Conservation (phyloP, 23 tunicate genomes). For the Ascidia mentula region DNA sequence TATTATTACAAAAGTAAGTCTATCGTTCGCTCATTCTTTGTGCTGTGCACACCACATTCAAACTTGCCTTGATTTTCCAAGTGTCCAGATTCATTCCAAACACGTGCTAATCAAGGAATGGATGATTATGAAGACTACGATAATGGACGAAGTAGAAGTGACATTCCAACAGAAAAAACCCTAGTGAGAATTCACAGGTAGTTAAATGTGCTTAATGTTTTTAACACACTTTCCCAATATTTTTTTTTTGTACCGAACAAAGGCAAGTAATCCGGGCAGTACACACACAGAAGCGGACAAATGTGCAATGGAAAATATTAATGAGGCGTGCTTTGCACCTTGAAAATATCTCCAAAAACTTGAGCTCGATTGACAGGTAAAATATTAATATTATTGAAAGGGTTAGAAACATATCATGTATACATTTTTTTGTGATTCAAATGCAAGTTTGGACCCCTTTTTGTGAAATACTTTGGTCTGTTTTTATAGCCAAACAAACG, state of each 20-base stretch:
- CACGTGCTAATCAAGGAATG: constrained; percentile 55
- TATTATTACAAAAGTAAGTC: constrained; percentile 66
- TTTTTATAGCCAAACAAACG: no score
- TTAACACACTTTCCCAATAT: neutral
- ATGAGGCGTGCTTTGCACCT: constrained; percentile 70
- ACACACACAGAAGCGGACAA: constrained; percentile 75
- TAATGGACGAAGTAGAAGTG: constrained; percentile 24
- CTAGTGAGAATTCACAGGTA: constrained; percentile 65
- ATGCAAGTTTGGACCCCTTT: no score
- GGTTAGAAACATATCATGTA: neutral
- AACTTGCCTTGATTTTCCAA: neutral
- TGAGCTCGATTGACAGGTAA: neutral
- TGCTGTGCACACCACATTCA: neutral
- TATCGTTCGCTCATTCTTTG: neutral
- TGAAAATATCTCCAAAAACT: constrained; percentile 63
- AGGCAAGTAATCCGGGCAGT: constrained; percentile 64
- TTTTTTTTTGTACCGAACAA: neutral
- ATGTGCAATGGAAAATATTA: constrained; percentile 77
- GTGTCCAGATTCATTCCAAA: constrained; percentile 87
- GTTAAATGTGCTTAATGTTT: neutral
- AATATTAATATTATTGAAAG: neutral
- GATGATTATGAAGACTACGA: constrained; percentile 82
- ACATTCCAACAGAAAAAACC: constrained; percentile 46
- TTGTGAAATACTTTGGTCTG: no score
- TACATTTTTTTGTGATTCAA: neutral